Percentiles rank a stretch among this genome's conserved stretches.
Conservation (phyloP, 2,113 vertebrate species). For the Daubentonia madagascariensis region DNA sequence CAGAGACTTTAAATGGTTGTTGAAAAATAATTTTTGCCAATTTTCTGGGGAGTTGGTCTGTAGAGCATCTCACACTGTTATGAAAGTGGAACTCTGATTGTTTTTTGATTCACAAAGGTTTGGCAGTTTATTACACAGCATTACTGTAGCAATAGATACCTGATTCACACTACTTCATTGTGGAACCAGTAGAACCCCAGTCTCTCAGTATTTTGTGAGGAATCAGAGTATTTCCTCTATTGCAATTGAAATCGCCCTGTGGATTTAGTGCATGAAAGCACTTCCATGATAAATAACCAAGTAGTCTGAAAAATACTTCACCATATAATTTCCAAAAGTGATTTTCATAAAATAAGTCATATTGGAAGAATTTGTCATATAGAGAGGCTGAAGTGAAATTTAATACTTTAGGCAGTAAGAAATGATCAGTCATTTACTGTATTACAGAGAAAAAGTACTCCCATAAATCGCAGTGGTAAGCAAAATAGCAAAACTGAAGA, state of each 20-base stretch:
- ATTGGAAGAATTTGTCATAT: background rate
- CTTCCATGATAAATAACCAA: background rate
- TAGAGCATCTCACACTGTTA: background rate
- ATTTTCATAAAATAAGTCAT: background rate
- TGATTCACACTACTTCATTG: background rate
- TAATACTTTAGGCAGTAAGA: slow-evolving; percentile 8
- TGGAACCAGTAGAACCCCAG: background rate
- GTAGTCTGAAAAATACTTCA: background rate
- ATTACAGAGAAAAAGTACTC: background rate
- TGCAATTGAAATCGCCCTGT: background rate
- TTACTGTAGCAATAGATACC: background rate
- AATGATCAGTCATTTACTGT: background rate
- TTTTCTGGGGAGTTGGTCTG: background rate
- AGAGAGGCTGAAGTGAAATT: background rate
- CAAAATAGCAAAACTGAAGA: background rate
- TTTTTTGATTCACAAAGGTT: background rate
- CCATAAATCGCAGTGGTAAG: background rate
- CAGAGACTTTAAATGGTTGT: background rate
- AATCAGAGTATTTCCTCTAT: background rate
- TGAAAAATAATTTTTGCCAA: no score
- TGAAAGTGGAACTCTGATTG: background rate
- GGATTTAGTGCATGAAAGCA: background rate
- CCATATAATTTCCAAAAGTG: background rate
- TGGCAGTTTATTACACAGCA: background rate
- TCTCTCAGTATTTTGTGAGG: background rate